Base-by-base conservation (phyloP, 2,797 vertebrate species). In the Bovichtus variegatus region DNA sequence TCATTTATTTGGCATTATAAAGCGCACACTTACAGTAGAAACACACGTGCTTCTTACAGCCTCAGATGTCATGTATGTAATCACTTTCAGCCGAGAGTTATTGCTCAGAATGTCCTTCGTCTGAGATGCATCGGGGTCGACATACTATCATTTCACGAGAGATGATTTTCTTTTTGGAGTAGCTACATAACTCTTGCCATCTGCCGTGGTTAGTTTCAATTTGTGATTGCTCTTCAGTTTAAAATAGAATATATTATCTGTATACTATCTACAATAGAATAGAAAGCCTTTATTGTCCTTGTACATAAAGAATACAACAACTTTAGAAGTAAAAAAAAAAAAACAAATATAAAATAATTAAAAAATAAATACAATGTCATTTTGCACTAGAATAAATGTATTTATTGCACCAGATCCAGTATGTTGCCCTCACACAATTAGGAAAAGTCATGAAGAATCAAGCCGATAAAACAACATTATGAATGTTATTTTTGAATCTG, bases 1-100 rank as follows among this genome's bases (percentile, higher is more conserved):
- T 13, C n/a, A 61, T 66, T 47, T 36, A 68, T 63, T 55, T 72
- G n/a, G 27, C 19, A 46, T 53, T 19, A 27, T 18, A n/a, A 57
- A 76, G 68, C 2, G 0, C n/a, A 58, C 49, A 31, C 8, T 57
- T 38, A 18, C 6, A 55, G 21, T 49, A 23, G 58, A 70, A 69
- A 62, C 13, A 1, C 40, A 34, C 64, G 65, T 4, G 6, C 47
- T 36, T 53, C 31, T 6, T 59, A 21, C 34, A 55, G 19, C 41
- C 25, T 44, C 41, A 16, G 4, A 70, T 12, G 51, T 29, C 7
- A 9, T 10, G n/a, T 38, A 15, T 64, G 7, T 46, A 29, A 57
- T 41, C 11, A 43, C 6, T 19, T 62, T 51, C 55, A 62, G 41
- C 51, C 16, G 27, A 60, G 49, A 5, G 8, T 23, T 66, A 13